These are phyloP conservation scores for Dendronephthya gigantea DNA, from an alignment of 64 coral and sea anemone species.

Conservation along the genomic window DNA sequence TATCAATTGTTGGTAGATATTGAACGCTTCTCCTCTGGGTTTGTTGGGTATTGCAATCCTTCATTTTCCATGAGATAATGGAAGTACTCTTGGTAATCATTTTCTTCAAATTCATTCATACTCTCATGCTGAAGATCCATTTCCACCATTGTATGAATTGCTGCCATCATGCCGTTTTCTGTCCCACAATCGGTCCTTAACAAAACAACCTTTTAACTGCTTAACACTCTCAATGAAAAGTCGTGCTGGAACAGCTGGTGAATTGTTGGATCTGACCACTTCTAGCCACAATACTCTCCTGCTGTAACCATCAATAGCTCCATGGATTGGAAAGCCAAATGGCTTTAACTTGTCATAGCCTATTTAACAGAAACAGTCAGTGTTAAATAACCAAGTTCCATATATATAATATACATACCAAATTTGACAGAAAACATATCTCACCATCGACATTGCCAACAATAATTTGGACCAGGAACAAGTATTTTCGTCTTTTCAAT, in stretches of 20 bases:
- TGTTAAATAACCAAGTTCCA: too few relatives aligned
- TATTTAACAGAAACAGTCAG: background rate
- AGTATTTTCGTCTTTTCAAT: slow-evolving; percentile 3
- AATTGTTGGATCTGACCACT: background rate
- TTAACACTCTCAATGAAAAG: background rate
- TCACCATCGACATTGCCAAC: background rate
- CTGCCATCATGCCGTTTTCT: slow-evolving; percentile 2
- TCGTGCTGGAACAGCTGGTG: background rate
- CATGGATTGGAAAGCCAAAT: background rate
- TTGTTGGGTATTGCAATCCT: too few relatives aligned
- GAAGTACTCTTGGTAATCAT: too few relatives aligned
- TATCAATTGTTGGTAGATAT: too few relatives aligned
- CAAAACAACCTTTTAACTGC: background rate
- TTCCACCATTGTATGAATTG: too few relatives aligned
- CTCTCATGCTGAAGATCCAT: too few relatives aligned
- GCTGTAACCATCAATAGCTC: too few relatives aligned
- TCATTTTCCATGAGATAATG: too few relatives aligned
- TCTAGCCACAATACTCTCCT: background rate
- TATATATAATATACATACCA: background rate
- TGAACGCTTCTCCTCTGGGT: too few relatives aligned
- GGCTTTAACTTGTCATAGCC: slow-evolving; percentile 9
- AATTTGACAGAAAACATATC: background rate
- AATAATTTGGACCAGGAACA: background rate
- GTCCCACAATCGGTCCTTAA: background rate
- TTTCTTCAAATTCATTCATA: too few relatives aligned